Conservation (phyloP, 1,140 invertebrate genomes). For the Archivesica marissinica region DNA sequence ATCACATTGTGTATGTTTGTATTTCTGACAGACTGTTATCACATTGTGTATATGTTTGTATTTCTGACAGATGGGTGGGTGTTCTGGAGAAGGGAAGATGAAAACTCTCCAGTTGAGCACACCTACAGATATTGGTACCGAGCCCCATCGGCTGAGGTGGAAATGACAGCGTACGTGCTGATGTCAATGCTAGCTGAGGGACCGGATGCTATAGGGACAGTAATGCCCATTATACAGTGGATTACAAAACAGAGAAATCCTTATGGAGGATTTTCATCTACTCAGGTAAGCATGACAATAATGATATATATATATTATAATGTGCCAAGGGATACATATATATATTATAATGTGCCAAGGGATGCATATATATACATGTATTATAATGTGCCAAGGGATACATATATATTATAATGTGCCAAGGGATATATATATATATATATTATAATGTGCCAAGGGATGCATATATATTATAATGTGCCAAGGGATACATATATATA, state of each 20-base stretch:
- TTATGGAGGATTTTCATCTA: conserved; percentile 92
- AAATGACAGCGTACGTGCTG: conserved; percentile 94
- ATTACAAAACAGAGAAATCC: conserved; percentile 91
- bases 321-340: no score
- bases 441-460: no score
- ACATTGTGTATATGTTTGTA: no score
- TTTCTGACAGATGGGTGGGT: conserved; percentile 71
- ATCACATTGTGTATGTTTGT: no score
- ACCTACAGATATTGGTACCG: conserved; percentile 66
- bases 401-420: no score
- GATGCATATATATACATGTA: no score
- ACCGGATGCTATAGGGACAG: conserved; percentile 82
- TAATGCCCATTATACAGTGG: conserved; percentile 93
- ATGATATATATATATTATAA: not conserved
- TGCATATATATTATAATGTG: no score
- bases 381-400: no score
- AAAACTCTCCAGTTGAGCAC: conserved; percentile 52
- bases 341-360: no score
- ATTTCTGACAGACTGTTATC: no score
- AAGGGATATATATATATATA: no score
- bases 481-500: no score
- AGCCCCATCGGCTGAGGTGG: conserved; percentile 90
- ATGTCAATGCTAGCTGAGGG: conserved; percentile 83
- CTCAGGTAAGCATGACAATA: conserved; percentile 81
- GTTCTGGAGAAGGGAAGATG: conserved; percentile 70